Conservation (phyloP, 2,888 invertebrate genomes). For the Cremastinae sp. region DNA sequence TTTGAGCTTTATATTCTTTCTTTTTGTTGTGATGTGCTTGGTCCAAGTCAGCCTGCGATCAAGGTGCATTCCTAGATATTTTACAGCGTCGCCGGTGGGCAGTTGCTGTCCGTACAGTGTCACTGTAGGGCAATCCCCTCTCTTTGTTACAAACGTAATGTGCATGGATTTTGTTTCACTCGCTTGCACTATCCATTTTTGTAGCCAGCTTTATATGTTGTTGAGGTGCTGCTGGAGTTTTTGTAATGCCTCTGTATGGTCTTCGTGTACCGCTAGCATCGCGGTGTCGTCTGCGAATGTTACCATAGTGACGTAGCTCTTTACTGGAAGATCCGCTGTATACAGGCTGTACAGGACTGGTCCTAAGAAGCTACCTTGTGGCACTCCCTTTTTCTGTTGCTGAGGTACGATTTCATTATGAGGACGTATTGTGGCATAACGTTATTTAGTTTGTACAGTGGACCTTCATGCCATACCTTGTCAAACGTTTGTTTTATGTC, state of each 20-base stretch:
- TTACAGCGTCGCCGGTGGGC: slow-evolving; percentile 54
- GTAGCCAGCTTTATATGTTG: too few species aligned
- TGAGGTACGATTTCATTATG: background rate
- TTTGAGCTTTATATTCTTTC: slow-evolving; percentile 40
- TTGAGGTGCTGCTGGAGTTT: too few species aligned
- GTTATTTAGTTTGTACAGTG: slow-evolving; percentile 3
- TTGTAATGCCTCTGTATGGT: too few species aligned
- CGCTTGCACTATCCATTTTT: slow-evolving; percentile 64
- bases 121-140: slow-evolving; percentile 36
- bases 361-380: slow-evolving; percentile 63
- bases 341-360: slow-evolving; percentile 60
- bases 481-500: too few species aligned
- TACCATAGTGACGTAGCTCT: too few species aligned
- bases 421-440: background rate
- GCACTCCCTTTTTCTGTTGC: slow-evolving; percentile 32
- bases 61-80: slow-evolving; percentile 66
- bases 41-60: too few species aligned
- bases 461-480: too few species aligned
- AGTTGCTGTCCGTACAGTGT: slow-evolving; percentile 49
- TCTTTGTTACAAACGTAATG: too few species aligned
- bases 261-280: too few species aligned
- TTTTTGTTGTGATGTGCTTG: slow-evolving; percentile 50
- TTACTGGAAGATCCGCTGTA: slow-evolving; percentile 57
- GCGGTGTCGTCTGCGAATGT: too few species aligned
- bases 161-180: too few species aligned